Evolutionary conservation across 1,140 invertebrate genomes (phyloP).

Genomic region (Zaprionus gabonicus): DNA sequence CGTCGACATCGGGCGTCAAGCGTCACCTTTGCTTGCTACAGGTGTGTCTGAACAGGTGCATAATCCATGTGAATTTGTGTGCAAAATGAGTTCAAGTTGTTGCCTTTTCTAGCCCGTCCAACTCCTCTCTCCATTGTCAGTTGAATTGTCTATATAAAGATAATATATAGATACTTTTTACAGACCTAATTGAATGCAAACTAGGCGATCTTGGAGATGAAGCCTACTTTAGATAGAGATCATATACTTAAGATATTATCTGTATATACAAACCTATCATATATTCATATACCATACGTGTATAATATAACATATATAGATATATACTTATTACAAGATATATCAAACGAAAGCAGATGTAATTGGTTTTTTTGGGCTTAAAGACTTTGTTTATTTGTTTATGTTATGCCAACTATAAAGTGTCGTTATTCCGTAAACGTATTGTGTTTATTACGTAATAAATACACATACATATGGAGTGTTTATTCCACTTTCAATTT

Average conservation of each 20-base stretch:
- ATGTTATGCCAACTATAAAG: neutral
- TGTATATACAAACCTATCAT: too few species aligned
- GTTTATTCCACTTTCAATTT: neutral
- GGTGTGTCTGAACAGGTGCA: conserved; percentile 69
- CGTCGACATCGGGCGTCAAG: conserved; percentile 15
- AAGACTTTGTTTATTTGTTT: neutral
- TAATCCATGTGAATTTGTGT: conserved; percentile 69
- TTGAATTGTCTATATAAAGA: conserved; percentile 36
- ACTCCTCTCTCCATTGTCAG: conserved; percentile 25
- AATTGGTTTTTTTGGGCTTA: too few species aligned
- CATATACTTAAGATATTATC: too few species aligned
- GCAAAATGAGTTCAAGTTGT: conserved; percentile 63
- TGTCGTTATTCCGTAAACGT: neutral
- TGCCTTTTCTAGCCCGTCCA: conserved; percentile 25
- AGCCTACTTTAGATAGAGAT: too few species aligned
- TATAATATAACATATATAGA: too few species aligned
- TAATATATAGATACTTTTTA: neutral
- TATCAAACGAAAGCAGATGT: too few species aligned
- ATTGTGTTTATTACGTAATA: neutral
- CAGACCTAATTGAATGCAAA: conserved; percentile 21
- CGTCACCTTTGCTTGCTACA: conserved; percentile 65
- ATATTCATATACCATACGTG: too few species aligned
- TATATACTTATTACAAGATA: too few species aligned
- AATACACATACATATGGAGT: neutral
- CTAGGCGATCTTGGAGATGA: neutral